phyloP scores from a whole-genome alignment of 2,888 invertebrate species.

The Dicycla oo region DNA sequence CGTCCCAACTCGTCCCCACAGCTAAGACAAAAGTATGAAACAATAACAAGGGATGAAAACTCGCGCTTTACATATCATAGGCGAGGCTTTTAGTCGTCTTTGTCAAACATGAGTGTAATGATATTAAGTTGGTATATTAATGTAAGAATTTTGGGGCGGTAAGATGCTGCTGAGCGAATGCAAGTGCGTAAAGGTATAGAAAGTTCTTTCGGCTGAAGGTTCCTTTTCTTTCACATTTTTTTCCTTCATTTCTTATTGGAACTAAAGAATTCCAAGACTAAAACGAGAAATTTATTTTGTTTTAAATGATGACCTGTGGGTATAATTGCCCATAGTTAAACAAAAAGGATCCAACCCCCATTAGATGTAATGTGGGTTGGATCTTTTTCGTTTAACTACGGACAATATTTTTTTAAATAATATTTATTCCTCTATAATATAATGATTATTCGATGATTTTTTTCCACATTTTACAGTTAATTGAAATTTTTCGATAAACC shows the following conservation, averaged over 20 bases:
- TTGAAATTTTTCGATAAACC: background rate
- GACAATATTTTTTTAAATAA: no score
- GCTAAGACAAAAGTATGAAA: constrained; percentile 61
- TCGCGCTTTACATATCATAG: constrained; percentile 62
- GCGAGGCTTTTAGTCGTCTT: constrained; percentile 58
- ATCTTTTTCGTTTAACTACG: no score
- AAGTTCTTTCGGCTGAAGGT: background rate
- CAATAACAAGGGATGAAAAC: constrained; percentile 58
- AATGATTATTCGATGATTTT: no score
- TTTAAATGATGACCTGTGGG: background rate
- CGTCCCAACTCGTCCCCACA: constrained; percentile 17
- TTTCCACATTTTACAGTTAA: no score
- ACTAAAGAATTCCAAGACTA: background rate
- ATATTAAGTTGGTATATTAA: constrained; percentile 62
- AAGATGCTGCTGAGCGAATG: constrained; percentile 49
- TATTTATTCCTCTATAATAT: no score
- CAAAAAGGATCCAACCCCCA: no score
- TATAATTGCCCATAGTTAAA: no score
- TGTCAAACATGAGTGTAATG: constrained; percentile 58
- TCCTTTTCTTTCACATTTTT: background rate
- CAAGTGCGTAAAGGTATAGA: background rate
- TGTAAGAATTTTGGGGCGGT: constrained; percentile 48
- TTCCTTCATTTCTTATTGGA: background rate
- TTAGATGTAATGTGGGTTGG: no score
- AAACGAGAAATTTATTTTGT: background rate